Percentiles rank a stretch among this genome's conserved stretches.
Evolutionary conservation across 2,797 vertebrate species (phyloP).

Genomic region (Limosa lapponica): DNA sequence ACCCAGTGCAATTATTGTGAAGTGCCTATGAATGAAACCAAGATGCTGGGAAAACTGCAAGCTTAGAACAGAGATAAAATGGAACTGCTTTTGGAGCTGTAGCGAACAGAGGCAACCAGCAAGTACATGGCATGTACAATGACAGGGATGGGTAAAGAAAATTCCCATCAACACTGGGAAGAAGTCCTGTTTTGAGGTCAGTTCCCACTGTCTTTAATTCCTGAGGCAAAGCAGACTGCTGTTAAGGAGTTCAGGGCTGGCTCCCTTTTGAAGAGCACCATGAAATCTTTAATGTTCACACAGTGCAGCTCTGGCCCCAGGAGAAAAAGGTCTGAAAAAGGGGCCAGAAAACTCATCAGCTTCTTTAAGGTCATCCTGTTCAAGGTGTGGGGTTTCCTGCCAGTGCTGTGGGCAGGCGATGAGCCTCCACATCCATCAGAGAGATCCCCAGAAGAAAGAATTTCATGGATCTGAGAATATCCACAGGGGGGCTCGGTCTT

Average conservation of each 20-base stretch:
- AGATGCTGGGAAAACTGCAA: not conserved
- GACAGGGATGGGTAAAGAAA: not conserved
- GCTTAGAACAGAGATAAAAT: not conserved
- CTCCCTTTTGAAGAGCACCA: constrained; percentile 15
- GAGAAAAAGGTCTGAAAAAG: not conserved
- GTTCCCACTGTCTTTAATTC: not conserved
- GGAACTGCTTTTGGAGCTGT: not conserved
- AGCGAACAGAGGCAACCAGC: not conserved
- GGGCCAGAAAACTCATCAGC: not conserved
- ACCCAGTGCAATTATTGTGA: not conserved
- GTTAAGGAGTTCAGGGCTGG: not conserved
- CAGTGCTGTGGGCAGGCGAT: not conserved
- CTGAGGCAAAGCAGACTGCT: not conserved
- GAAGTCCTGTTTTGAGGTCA: not conserved
- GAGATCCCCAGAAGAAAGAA: constrained; percentile 44
- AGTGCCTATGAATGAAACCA: not conserved
- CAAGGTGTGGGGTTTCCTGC: constrained; percentile 45
- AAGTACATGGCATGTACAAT: not conserved
- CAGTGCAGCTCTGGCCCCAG: not conserved
- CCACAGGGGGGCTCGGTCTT: constrained; percentile 29
- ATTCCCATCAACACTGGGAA: not conserved
- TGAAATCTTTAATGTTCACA: constrained; percentile 24
- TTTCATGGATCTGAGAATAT: constrained; percentile 49
- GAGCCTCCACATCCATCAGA: constrained; percentile 12
- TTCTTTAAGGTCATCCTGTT: constrained; percentile 32